Evolutionary conservation across 2,113 vertebrate genomes (phyloP).

Genomic region (Albula glossodonta): DNA sequence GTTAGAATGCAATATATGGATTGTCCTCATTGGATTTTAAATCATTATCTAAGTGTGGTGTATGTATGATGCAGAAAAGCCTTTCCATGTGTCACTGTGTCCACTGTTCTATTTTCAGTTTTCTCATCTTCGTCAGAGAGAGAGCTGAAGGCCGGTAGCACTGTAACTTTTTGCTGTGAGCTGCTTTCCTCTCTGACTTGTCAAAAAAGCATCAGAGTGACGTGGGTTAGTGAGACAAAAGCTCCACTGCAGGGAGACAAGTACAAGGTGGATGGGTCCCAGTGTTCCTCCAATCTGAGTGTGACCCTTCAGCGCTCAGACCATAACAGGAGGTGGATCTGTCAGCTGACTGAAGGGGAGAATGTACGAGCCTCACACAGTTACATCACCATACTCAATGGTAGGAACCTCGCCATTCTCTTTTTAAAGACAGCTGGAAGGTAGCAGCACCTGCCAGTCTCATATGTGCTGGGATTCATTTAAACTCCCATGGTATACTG

Average conservation of each 20-base stretch:
- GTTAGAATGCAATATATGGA: not conserved
- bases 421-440: not conserved
- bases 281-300: constrained; percentile 48
- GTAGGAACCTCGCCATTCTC: constrained; percentile 26
- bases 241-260: constrained; percentile 36
- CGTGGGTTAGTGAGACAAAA: constrained; percentile 43
- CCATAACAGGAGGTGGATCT: constrained; percentile 56
- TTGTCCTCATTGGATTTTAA: no score
- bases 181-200: not conserved
- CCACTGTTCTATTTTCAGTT: not conserved
- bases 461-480: no score
- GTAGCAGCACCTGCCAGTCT: not conserved
- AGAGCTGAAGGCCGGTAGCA: not conserved
- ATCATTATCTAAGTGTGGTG: no score
- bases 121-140: not conserved
- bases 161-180: not conserved
- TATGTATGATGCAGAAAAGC: no score
- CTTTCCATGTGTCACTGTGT: not conserved
- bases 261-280: constrained; percentile 21
- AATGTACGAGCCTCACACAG: constrained; percentile 25
- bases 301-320: constrained; percentile 45
- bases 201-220: not conserved
- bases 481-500: no score
- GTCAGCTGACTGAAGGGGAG: constrained; percentile 35
- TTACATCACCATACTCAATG: constrained; percentile 42